These are phyloP conservation scores for Gonatopus flavifemur DNA, from an alignment of 1,140 invertebrate species.

Conservation along the genomic window DNA sequence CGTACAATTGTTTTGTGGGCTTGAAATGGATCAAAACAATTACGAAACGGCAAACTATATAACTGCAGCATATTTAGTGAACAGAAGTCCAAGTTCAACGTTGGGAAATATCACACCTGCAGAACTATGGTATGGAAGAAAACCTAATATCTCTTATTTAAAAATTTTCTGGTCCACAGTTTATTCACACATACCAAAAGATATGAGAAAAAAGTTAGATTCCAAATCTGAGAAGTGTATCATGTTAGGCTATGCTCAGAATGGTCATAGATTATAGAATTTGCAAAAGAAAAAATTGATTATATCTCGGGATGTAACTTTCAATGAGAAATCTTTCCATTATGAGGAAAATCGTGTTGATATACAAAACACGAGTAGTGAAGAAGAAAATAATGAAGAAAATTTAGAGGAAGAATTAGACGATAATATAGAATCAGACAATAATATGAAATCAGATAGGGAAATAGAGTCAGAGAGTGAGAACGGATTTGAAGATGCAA, in stretches of 20 bases:
- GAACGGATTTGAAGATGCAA: too few species aligned
- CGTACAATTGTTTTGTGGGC: too few species aligned
- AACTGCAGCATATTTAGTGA: slow-evolving; percentile 33
- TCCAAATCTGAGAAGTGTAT: slow-evolving; percentile 27
- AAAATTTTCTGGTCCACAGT: slow-evolving; percentile 18
- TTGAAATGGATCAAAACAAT: too few species aligned
- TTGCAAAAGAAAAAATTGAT: slow-evolving; percentile 23
- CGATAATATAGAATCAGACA: too few species aligned
- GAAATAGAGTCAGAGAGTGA: too few species aligned
- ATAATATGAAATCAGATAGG: too few species aligned
- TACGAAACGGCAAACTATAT: slow-evolving; percentile 40
- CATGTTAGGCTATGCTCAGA: slow-evolving; percentile 26
- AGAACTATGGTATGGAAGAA: slow-evolving; percentile 26
- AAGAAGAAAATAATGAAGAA: too few species aligned
- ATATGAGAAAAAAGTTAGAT: slow-evolving; percentile 28
- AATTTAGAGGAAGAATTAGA: too few species aligned
- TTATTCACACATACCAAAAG: slow-evolving; percentile 13
- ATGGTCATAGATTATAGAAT: slow-evolving; percentile 34
- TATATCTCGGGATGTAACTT: slow-evolving; percentile 22
- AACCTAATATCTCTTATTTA: slow-evolving; percentile 16
- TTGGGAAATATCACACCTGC: not conserved
- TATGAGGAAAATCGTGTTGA: too few species aligned
- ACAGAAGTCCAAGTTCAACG: slow-evolving; percentile 35
- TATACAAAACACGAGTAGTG: too few species aligned
- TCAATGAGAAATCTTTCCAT: too few species aligned